Percentiles rank a stretch among this genome's conserved stretches.
Evolutionary conservation across 2,888 invertebrate species (phyloP).

Genomic region (Ametastegia equiseti): DNA sequence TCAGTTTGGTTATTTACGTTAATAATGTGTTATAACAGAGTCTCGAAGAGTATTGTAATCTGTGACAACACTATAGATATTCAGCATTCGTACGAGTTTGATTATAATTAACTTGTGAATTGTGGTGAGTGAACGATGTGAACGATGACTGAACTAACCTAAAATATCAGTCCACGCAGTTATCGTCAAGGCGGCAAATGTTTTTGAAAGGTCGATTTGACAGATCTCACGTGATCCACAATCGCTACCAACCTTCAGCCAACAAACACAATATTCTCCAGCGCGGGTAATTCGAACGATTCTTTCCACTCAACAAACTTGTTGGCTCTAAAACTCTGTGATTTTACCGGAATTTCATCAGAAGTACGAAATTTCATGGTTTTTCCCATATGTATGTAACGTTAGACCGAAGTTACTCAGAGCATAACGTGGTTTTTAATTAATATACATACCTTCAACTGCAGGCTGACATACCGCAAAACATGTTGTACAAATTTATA

Average conservation of each 20-base stretch:
- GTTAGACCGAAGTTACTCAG: no score
- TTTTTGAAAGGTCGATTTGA: not conserved
- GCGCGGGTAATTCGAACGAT: not conserved
- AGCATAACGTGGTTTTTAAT: no score
- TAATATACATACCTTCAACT: no score
- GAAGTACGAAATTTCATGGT: not conserved
- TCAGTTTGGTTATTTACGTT: not conserved
- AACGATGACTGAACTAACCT: not conserved
- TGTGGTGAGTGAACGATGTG: no score
- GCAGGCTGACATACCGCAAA: no score
- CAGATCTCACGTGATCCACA: slow-evolving; percentile 12
- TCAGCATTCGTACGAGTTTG: not conserved
- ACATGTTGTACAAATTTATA: no score
- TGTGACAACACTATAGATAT: not conserved
- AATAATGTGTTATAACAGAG: not conserved
- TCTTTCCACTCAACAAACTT: not conserved
- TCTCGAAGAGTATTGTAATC: not conserved
- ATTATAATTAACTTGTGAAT: no score
- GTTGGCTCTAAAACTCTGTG: not conserved
- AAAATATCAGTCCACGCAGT: not conserved
- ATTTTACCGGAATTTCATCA: not conserved
- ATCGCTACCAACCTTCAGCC: not conserved
- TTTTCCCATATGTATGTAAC: no score
- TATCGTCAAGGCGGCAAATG: not conserved
- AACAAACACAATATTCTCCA: not conserved